phyloP scores from a whole-genome alignment of 2,113 vertebrate genomes.

The Eonycteris spelaea region DNA sequence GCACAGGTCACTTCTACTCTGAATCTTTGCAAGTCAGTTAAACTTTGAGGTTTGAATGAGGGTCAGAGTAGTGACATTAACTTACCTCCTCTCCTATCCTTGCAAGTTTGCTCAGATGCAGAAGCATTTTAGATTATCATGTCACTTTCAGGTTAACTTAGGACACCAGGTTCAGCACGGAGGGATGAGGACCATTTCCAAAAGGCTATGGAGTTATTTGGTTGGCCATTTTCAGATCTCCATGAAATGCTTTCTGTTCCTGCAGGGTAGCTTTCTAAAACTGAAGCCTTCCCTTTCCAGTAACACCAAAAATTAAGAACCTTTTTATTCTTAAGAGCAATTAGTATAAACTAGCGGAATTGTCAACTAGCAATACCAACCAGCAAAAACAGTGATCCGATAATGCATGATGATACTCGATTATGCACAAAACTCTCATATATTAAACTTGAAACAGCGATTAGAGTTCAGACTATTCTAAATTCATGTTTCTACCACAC shows the following conservation, averaged over 20 bases:
- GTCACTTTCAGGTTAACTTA: neutral
- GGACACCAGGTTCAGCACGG: neutral
- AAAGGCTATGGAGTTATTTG: neutral
- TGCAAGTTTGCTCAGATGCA: neutral
- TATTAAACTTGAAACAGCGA: neutral
- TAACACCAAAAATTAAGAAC: neutral
- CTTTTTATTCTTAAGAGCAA: neutral
- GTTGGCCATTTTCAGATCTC: neutral
- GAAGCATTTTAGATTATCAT: neutral
- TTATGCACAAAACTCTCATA: neutral
- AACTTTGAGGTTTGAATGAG: neutral
- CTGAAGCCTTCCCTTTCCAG: neutral
- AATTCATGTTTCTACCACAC: neutral
- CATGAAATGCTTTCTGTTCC: neutral
- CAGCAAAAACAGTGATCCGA: neutral
- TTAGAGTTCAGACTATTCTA: neutral
- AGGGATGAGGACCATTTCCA: neutral
- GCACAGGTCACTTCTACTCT: neutral
- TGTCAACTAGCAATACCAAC: neutral
- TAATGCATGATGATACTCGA: neutral
- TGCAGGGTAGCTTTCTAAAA: neutral
- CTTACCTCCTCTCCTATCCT: neutral
- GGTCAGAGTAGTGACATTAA: neutral
- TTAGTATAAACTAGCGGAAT: neutral
- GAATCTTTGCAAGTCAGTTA: neutral